Base-by-base conservation (phyloP, 64 coral and sea anemone species). In the Anthopleura sola region DNA sequence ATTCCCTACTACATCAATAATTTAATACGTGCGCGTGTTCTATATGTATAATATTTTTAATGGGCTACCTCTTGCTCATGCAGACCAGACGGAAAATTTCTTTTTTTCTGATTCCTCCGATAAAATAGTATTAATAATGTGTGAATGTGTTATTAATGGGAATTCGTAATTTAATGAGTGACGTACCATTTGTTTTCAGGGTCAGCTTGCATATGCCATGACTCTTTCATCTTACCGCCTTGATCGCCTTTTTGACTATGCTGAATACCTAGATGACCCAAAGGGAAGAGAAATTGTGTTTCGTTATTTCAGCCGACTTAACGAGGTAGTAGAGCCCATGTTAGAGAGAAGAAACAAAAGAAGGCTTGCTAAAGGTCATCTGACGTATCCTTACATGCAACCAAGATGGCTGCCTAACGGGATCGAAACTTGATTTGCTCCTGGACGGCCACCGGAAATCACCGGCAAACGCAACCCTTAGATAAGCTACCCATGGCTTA, bases 401-500 rank as follows among this genome's bases (percentile, higher is more conserved):
- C 87, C 87, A 36, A 60, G 40, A 26, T 89, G 87, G 87, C 51
- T 89, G 50, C 78, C 87, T 21, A 89, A 89, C 47, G 81, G 87
- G n/a, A 83, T 89, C 6, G 17, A 60, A 60, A 60, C 56, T 60
- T 60, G 56, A 60, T n/a, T 19, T n/a, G 16, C n/a, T n/a, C n/a
- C n/a, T n/a, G n/a, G n/a, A n/a, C n/a, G n/a, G n/a, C n/a, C n/a
- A n/a, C n/a, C n/a, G n/a, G n/a, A n/a, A n/a, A n/a, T n/a, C n/a
- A n/a, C n/a, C n/a, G n/a, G n/a, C n/a, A n/a, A n/a, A n/a, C n/a
- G n/a, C n/a, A n/a, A n/a, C n/a, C n/a, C n/a, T n/a, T n/a, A n/a
- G n/a, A n/a, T n/a, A n/a, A n/a, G n/a, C n/a, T n/a, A n/a, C n/a
- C n/a, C n/a, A n/a, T n/a, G n/a, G n/a, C n/a, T n/a, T n/a, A n/a